These are phyloP conservation scores for Nysson spinosus DNA, from an alignment of 2,888 invertebrate genomes.

Conservation along the genomic window DNA sequence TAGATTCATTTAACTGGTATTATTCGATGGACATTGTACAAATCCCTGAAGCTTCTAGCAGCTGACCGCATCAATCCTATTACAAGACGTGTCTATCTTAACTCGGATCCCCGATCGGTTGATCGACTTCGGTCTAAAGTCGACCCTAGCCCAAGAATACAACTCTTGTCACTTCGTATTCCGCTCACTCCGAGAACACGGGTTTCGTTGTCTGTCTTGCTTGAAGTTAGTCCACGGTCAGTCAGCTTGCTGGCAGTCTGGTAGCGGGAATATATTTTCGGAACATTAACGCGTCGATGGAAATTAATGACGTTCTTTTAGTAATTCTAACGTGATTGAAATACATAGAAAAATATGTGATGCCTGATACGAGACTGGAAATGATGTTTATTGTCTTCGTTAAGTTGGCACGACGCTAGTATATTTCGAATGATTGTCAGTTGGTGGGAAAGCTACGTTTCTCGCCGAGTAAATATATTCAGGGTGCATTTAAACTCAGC, in stretches of 20 bases:
- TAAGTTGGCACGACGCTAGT: no score
- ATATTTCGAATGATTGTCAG: background rate
- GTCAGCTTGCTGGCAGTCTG: background rate
- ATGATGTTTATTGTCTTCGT: no score
- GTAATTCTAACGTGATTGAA: background rate
- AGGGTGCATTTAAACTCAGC: no score
- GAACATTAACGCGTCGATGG: background rate
- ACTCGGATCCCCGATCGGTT: constrained; percentile 61
- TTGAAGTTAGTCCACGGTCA: constrained; percentile 2
- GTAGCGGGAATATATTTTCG: background rate
- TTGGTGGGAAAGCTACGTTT: constrained; percentile 6
- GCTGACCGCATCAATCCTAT: constrained; percentile 71
- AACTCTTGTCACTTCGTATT: constrained; percentile 57
- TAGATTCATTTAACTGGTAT: constrained; percentile 62
- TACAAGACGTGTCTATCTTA: constrained; percentile 64
- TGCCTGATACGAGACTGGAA: no score
- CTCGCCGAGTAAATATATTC: constrained; percentile 3
- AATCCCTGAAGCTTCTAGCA: constrained; percentile 60
- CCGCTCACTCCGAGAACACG: constrained; percentile 40
- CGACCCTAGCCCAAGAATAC: constrained; percentile 9
- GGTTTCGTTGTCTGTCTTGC: constrained; percentile 43
- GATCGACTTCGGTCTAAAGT: constrained; percentile 50
- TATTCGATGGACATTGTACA: constrained; percentile 61
- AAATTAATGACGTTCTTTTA: no score
- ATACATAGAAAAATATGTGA: no score